Percentiles rank a stretch among this genome's conserved stretches.
Evolutionary conservation across 2,888 invertebrate species (phyloP).

Genomic region (Cancer borealis): DNA sequence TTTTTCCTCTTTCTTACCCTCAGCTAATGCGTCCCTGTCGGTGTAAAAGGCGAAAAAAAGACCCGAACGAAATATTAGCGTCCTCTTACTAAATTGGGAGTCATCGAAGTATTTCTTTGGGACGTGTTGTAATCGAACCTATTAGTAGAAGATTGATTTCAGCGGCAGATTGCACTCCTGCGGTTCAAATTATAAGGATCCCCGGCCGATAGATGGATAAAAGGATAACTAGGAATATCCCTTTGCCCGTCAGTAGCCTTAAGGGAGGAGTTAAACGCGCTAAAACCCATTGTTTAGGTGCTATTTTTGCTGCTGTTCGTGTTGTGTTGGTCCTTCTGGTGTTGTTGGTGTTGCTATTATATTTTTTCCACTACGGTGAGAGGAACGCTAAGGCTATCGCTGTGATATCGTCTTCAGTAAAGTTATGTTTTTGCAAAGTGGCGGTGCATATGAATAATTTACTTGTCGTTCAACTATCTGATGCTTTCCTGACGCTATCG

Average conservation of each 20-base stretch:
- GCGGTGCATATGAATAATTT: conserved; percentile 29
- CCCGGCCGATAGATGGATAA: not conserved
- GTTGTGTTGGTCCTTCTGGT: not conserved
- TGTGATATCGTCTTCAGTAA: not conserved
- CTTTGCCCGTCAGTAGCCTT: not conserved
- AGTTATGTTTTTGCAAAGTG: conserved; percentile 12
- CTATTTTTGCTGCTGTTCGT: not conserved
- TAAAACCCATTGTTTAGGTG: not conserved
- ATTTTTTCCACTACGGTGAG: not conserved
- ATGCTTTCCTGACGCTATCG: conserved; percentile 1
- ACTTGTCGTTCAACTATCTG: not conserved
- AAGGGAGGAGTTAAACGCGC: not conserved
- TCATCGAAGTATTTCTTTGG: not conserved
- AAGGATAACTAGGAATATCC: not conserved
- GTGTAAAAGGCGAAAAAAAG: not conserved
- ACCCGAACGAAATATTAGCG: not conserved
- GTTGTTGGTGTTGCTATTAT: not conserved
- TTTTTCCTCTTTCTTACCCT: not conserved
- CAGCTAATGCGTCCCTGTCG: conserved; percentile 9
- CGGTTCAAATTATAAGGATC: not conserved
- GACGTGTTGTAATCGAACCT: not conserved
- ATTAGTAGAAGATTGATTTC: not conserved
- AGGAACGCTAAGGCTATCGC: conserved; percentile 9
- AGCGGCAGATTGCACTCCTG: not conserved
- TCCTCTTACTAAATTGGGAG: not conserved